phyloP scores from a whole-genome alignment of 2,113 vertebrate genomes.

The Protobothrops mucrosquamatus region DNA sequence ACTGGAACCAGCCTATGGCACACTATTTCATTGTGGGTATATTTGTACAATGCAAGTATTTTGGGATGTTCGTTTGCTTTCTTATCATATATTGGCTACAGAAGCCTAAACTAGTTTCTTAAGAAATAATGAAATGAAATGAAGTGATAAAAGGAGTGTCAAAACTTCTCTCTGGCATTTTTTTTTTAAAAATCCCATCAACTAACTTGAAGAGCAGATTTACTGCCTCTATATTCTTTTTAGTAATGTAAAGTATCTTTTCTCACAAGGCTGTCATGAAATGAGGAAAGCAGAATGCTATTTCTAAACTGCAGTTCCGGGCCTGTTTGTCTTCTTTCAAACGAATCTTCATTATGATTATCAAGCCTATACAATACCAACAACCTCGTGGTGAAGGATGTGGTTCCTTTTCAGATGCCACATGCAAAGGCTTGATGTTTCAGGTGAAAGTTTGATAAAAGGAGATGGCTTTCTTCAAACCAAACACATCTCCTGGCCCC shows the following conservation, averaged over 20 bases:
- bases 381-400: background rate
- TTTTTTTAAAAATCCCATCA: background rate
- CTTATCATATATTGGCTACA: background rate
- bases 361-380: background rate
- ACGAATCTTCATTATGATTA: background rate
- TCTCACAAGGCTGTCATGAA: background rate
- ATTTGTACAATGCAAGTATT: background rate
- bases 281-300: background rate
- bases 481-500: slow-evolving; percentile 32
- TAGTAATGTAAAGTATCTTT: background rate
- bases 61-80: background rate
- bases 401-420: background rate
- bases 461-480: slow-evolving; percentile 29
- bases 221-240: background rate
- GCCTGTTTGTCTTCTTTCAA: background rate
- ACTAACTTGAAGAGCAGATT: background rate
- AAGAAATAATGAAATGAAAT: background rate
- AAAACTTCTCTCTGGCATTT: background rate
- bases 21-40: background rate
- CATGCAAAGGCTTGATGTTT: slow-evolving; percentile 2
- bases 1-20: background rate
- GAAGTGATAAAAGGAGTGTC: background rate
- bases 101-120: background rate
- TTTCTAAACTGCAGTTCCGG: background rate
- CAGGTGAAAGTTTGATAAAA: slow-evolving; percentile 14